phyloP scores from a whole-genome alignment of 35 echinoderm and acorn worm species.

The Anneissia japonica region DNA sequence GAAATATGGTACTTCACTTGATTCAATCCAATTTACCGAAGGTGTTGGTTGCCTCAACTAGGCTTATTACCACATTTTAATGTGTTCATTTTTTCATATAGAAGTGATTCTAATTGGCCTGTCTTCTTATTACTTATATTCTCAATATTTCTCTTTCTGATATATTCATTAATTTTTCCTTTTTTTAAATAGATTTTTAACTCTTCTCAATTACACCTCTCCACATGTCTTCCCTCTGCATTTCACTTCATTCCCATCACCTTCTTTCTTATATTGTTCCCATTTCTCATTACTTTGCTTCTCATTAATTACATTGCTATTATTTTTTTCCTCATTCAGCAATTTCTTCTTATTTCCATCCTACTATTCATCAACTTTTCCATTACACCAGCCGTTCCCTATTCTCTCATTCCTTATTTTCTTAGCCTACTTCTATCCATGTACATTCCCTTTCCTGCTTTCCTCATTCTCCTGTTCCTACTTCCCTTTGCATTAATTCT shows the following conservation, averaged over 20 bases:
- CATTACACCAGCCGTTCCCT: neutral
- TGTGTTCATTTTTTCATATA: too few relatives aligned
- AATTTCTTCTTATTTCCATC: neutral
- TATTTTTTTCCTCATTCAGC: neutral
- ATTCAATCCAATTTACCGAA: too few relatives aligned
- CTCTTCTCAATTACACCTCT: neutral
- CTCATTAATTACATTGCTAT: neutral
- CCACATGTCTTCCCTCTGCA: neutral
- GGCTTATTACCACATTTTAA: too few relatives aligned
- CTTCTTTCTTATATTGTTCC: neutral
- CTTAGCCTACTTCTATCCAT: too few relatives aligned
- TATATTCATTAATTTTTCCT: too few relatives aligned
- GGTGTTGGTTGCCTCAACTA: too few relatives aligned
- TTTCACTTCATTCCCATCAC: neutral
- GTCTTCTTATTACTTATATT: too few relatives aligned
- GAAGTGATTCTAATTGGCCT: too few relatives aligned
- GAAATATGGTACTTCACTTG: too few relatives aligned
- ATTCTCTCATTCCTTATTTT: neutral
- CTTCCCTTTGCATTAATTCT: neutral
- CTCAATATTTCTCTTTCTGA: too few relatives aligned
- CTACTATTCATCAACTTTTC: neutral
- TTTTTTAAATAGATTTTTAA: neutral
- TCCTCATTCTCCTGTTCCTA: neutral
- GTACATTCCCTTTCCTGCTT: neutral
- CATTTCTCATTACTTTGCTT: neutral